Conservation (phyloP, 2,888 invertebrate genomes). For the Synanthedon myopaeformis region DNA sequence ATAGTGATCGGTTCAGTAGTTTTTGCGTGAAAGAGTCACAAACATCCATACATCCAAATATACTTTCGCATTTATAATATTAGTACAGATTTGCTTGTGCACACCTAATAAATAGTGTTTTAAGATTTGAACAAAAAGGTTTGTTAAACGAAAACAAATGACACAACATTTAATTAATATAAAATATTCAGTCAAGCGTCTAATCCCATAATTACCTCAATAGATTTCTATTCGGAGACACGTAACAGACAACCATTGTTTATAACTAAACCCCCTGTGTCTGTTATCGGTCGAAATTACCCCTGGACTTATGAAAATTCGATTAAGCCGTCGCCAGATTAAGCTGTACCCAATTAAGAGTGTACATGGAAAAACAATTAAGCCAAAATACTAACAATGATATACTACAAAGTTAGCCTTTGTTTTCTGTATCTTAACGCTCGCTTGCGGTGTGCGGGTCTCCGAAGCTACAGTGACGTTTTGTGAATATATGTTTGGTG, state of each 20-base stretch:
- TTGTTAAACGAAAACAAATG: background rate
- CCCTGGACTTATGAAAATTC: constrained; percentile 51
- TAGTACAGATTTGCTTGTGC: too few relatives aligned
- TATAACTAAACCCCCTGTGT: constrained; percentile 2
- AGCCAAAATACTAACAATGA: constrained; percentile 54
- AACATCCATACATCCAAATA: too few relatives aligned
- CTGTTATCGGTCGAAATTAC: constrained; percentile 18
- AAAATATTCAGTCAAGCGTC: background rate
- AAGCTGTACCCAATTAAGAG: constrained; percentile 37
- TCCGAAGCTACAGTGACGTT: constrained; percentile 20
- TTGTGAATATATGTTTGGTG: background rate
- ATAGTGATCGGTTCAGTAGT: too few relatives aligned
- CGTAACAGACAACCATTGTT: constrained; percentile 10
- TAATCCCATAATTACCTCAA: constrained; percentile 37
- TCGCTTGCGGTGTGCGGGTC: constrained; percentile 49
- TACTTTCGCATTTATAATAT: too few relatives aligned
- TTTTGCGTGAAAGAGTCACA: too few relatives aligned
- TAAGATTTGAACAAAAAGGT: background rate
- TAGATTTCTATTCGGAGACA: constrained; percentile 29
- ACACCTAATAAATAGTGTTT: too few relatives aligned
- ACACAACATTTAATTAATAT: background rate
- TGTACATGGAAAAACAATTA: constrained; percentile 66
- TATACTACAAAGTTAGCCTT: constrained; percentile 55
- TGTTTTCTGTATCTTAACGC: constrained; percentile 53
- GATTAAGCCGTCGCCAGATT: constrained; percentile 51